Evolutionary conservation across 2,797 vertebrate genomes (phyloP).

Genomic region (Borostomias antarcticus): DNA sequence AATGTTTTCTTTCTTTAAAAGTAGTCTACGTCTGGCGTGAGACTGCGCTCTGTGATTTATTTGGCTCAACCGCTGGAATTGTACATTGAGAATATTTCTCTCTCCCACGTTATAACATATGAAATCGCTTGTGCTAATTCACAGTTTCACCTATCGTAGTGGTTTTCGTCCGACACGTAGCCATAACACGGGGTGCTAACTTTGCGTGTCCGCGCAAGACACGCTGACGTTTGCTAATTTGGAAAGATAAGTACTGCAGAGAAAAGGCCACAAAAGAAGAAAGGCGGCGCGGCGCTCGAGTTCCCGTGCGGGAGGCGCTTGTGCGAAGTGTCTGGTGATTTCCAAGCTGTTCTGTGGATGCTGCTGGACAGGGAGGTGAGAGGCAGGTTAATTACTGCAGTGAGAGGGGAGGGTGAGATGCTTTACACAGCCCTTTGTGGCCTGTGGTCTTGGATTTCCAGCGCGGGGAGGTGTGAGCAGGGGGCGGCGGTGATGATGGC

Average conservation of each 20-base stretch:
- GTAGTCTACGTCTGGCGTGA: slow-evolving; percentile 52
- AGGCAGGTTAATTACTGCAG: slow-evolving; percentile 77
- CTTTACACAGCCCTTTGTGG: slow-evolving; percentile 73
- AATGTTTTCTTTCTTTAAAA: slow-evolving; percentile 71
- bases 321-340: slow-evolving; percentile 75
- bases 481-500: slow-evolving; percentile 36
- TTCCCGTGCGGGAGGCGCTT: slow-evolving; percentile 67
- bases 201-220: slow-evolving; percentile 44
- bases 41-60: slow-evolving; percentile 63
- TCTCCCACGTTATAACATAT: slow-evolving; percentile 55
- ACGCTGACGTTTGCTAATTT: slow-evolving; percentile 43
- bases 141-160: slow-evolving; percentile 54
- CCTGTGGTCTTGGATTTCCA: slow-evolving; percentile 65
- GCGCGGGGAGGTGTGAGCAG: slow-evolving; percentile 54
- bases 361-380: slow-evolving; percentile 73
- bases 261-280: slow-evolving; percentile 65
- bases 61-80: slow-evolving; percentile 49
- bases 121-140: slow-evolving; percentile 69
- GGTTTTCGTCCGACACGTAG: slow-evolving; percentile 53
- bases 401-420: slow-evolving; percentile 70
- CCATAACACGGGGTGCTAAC: slow-evolving; percentile 56
- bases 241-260: slow-evolving; percentile 62
- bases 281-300: slow-evolving; percentile 55
- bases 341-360: slow-evolving; percentile 66
- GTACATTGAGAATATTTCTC: slow-evolving; percentile 47